Percentiles rank a stretch among this genome's conserved stretches.
Conservation (phyloP, 2,113 vertebrate genomes). For the Vulpes ferrilata region DNA sequence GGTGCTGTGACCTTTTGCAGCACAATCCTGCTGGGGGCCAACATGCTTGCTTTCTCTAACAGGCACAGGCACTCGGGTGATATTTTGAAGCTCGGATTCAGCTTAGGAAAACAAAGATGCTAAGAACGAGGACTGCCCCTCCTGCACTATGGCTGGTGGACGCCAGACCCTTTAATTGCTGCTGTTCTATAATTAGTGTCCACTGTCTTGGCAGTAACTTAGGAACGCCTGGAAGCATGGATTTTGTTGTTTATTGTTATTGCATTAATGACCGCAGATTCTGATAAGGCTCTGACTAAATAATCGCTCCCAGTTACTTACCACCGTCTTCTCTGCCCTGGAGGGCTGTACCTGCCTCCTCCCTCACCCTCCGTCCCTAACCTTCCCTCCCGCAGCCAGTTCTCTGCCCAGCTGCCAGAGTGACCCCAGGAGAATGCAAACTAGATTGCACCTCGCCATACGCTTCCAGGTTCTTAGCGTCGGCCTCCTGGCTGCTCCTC, state of each 20-base stretch:
- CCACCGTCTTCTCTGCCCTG: not conserved
- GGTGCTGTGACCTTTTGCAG: not conserved
- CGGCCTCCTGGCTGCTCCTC: not conserved
- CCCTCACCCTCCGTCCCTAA: not conserved
- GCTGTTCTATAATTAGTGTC: not conserved
- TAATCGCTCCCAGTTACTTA: not conserved
- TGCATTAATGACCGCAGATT: not conserved
- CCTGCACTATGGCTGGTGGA: not conserved
- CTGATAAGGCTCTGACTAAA: not conserved
- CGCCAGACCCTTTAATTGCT: not conserved
- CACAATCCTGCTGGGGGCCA: not conserved
- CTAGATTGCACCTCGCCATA: rapidly evolving
- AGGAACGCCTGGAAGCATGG: rapidly evolving
- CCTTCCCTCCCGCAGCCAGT: not conserved
- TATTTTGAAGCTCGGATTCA: not conserved
- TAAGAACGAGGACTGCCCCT: not conserved
- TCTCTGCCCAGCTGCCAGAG: not conserved
- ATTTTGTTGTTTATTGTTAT: not conserved
- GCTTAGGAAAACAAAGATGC: not conserved
- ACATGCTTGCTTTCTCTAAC: not conserved
- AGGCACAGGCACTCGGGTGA: not conserved
- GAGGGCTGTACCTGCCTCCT: not conserved
- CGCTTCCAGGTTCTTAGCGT: not conserved
- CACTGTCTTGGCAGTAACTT: not conserved
- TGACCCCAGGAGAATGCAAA: not conserved